Evolutionary conservation across 2,888 invertebrate genomes (phyloP), one percentile per base, ranked within the genome.

Genomic region (Lithophane leautieri): DNA sequence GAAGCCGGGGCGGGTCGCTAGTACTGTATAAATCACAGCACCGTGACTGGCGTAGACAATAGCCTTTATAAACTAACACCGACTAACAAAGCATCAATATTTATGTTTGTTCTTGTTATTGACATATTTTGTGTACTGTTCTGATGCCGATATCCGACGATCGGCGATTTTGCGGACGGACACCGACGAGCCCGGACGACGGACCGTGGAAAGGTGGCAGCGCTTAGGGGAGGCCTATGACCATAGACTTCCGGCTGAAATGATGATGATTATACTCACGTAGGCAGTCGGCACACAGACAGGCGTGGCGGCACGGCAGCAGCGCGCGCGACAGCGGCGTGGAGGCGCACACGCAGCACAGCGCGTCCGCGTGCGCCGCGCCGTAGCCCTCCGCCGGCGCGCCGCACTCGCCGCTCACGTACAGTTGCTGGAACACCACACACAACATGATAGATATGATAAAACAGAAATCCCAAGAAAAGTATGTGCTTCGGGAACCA

Each of bases 271-370:
- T 8, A 12, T 83, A 96, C 96, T 95, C 81, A 97, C 97, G 97
- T 90, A 98, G 98, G 91, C 98, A 99, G 65, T 97, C 97, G 42
- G 98, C 97, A 93, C 99, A 99, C 56, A 98, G 97, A 89, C 98
- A 98, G 8, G 98, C 98, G 94, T 99, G 98, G 28, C 98, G 96
- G 96, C 98, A 99, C 0, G 98, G 98, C 89, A 99, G 96, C 74
- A 99, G 95, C 56, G 98, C 98, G 84, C 98, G 97, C 0, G 98
- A 98, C 71, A 98, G 96, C 34, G 98, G 98, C 90, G 97, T 97
- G 88, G 97, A 97, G 89, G 98, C 98, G 95, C 99, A 99, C 88
- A 98, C 98, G 82, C 98, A 98, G 95, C 98, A 98, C 85, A 95
- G 89, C 85, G 95, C 95, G 66, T 91, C 92, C 81, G 82, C 88